Evolutionary conservation across 2,888 invertebrate genomes (phyloP).

Genomic region (Amblyjoppa proteus): DNA sequence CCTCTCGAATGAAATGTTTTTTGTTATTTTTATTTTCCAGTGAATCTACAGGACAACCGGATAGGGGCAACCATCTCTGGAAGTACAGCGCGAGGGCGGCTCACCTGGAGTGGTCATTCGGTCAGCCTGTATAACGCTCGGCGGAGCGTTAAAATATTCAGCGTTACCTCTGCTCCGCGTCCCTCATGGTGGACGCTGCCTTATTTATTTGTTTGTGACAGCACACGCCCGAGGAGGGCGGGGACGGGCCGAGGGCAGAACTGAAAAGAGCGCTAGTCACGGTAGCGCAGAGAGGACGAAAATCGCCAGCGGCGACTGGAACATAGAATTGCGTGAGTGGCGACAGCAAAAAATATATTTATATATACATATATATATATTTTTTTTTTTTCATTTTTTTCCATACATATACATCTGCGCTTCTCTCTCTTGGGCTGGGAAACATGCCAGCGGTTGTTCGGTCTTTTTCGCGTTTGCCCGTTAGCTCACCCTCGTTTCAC

Average conservation of each 20-base stretch:
- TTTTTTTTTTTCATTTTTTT: slow-evolving; percentile 64
- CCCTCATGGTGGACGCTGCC: slow-evolving; percentile 62
- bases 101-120: slow-evolving; percentile 61
- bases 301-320: slow-evolving; percentile 41
- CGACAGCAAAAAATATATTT: slow-evolving; percentile 61
- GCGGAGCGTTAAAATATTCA: slow-evolving; percentile 75
- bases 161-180: slow-evolving; percentile 48
- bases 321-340: slow-evolving; percentile 52
- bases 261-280: slow-evolving; percentile 43
- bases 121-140: slow-evolving; percentile 73
- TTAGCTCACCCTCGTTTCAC: slow-evolving; percentile 20
- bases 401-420: slow-evolving; percentile 30
- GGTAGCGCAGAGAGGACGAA: slow-evolving; percentile 19
- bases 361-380: slow-evolving; percentile 44
- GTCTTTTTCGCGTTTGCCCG: slow-evolving; percentile 44
- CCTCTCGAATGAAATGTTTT: background rate
- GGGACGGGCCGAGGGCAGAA: slow-evolving; percentile 5
- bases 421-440: slow-evolving; percentile 43
- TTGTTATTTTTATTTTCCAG: background rate
- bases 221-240: slow-evolving; percentile 45
- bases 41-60: slow-evolving; percentile 16
- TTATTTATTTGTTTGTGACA: slow-evolving; percentile 80
- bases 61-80: slow-evolving; percentile 23
- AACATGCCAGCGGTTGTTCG: slow-evolving; percentile 59
- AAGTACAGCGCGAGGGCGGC: background rate